Percentiles rank a stretch among this genome's conserved stretches.
Evolutionary conservation across 2,888 invertebrate species (phyloP).

Genomic region (Calameuta filiformis): DNA sequence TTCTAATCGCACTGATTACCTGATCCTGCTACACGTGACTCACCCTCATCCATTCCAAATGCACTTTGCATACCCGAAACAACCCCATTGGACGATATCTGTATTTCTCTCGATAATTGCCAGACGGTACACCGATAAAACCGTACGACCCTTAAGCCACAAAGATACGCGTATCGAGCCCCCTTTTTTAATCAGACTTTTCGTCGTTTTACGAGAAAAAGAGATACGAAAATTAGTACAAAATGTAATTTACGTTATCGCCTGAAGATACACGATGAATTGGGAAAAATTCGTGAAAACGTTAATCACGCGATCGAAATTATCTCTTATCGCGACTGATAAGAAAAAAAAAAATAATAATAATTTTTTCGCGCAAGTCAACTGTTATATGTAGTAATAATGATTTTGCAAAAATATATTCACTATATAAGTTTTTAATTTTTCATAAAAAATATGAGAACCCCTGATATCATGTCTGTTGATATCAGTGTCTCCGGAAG

Average conservation of each 20-base stretch:
- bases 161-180: not conserved
- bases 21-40: not conserved
- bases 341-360: no score
- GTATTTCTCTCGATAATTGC: not conserved
- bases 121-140: not conserved
- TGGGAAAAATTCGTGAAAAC: not conserved
- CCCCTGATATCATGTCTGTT: not conserved
- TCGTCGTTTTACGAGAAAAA: not conserved
- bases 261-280: not conserved
- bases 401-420: not conserved
- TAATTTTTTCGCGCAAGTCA: no score
- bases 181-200: not conserved
- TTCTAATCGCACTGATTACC: not conserved
- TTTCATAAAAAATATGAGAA: not conserved
- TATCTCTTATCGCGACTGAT: no score
- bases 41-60: not conserved
- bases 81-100: not conserved
- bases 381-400: no score
- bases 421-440: not conserved
- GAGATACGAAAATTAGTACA: not conserved
- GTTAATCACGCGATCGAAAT: no score
- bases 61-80: not conserved
- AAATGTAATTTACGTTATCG: not conserved
- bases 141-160: not conserved
- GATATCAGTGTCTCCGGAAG: not conserved